Conservation (phyloP, 2,888 invertebrate genomes). For the Athetis lepigone region DNA sequence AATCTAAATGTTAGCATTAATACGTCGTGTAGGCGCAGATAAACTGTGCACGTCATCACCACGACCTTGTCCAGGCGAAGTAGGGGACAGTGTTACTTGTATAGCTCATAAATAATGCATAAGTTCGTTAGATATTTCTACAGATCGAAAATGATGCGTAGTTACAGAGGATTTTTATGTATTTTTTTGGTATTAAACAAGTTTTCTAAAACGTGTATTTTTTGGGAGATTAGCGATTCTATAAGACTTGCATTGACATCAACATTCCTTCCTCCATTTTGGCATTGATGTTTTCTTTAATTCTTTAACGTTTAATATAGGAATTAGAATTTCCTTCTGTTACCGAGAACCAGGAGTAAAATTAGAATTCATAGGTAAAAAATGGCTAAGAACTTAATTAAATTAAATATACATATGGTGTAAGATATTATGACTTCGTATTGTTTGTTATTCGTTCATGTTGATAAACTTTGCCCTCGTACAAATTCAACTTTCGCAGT, state of each 20-base stretch:
- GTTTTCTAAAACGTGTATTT: neutral
- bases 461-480: conserved; percentile 48
- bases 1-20: conserved; percentile 48
- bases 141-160: conserved; percentile 15
- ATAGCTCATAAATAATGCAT: conserved; percentile 42
- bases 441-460: conserved; percentile 34
- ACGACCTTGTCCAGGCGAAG: conserved; percentile 38
- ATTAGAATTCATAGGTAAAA: too few species aligned
- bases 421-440: conserved; percentile 15
- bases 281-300: too few species aligned
- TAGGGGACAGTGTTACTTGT: conserved; percentile 27
- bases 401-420: too few species aligned
- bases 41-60: conserved; percentile 35
- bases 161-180: conserved; percentile 6
- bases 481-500: conserved; percentile 31
- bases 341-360: too few species aligned
- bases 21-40: conserved; percentile 37
- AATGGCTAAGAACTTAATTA: neutral
- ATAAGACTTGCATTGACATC: neutral
- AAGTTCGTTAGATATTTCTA: conserved; percentile 13
- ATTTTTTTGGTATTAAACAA: neutral
- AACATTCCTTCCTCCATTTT: too few species aligned
- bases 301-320: too few species aligned
- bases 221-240: neutral
- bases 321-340: too few species aligned